Conservation (phyloP, 2,797 vertebrate genomes). For the Semotilus atromaculatus region DNA sequence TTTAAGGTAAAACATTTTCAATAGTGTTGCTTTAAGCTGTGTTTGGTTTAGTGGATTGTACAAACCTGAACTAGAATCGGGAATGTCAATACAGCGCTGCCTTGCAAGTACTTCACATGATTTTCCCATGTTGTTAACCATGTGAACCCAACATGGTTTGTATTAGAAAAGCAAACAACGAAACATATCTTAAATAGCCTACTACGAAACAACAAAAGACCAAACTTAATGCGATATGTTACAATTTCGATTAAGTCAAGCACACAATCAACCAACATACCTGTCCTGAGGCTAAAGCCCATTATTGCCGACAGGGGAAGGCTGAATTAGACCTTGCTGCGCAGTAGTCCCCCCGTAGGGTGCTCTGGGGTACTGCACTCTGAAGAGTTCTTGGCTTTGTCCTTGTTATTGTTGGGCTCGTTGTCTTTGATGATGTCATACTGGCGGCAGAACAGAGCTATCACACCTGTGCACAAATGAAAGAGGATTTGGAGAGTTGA, state of each 20-base stretch:
- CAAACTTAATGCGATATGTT: neutral
- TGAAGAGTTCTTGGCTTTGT: slow-evolving; percentile 95
- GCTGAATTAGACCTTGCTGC: slow-evolving; percentile 86
- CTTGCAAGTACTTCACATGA: neutral
- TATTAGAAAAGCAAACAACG: neutral
- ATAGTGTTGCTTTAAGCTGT: too few relatives aligned
- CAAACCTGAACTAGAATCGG: neutral
- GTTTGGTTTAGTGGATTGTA: neutral
- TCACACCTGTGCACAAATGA: slow-evolving; percentile 82
- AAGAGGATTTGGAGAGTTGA: slow-evolving; percentile 16
- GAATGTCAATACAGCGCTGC: neutral
- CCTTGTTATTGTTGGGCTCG: slow-evolving; percentile 97
- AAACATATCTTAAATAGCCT: neutral
- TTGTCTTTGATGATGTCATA: slow-evolving; percentile 99
- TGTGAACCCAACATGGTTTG: neutral
- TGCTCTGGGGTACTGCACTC: slow-evolving; percentile 97
- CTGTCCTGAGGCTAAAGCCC: slow-evolving; percentile 77
- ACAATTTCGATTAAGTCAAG: neutral
- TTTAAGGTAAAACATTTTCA: too few relatives aligned
- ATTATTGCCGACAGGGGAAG: slow-evolving; percentile 74
- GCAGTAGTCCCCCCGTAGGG: slow-evolving; percentile 90
- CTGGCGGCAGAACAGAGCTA: slow-evolving; percentile 87
- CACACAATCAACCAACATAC: slow-evolving; percentile 62
- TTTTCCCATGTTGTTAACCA: neutral
- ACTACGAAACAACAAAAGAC: neutral